Evolutionary conservation across 2,888 invertebrate species (phyloP).

Genomic region (Gryllus longicercus): DNA sequence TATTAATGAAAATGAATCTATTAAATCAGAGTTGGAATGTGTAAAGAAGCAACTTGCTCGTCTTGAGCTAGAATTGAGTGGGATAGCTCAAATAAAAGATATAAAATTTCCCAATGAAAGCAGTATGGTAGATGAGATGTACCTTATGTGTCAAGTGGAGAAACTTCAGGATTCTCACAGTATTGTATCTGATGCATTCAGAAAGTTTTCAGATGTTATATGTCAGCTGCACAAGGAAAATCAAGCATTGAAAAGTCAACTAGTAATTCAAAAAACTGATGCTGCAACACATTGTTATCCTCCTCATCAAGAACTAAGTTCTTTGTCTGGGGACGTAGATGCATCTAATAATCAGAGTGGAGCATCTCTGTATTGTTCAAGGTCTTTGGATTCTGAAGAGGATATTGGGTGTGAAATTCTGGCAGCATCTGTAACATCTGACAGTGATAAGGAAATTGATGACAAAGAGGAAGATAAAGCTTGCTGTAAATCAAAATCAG

Average conservation of each 20-base stretch:
- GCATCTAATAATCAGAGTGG: background rate
- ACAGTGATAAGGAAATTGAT: background rate
- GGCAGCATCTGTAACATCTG: background rate
- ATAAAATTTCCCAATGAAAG: background rate
- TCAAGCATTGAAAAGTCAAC: background rate
- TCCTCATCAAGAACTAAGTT: background rate
- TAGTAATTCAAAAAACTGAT: background rate
- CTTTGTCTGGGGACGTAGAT: background rate
- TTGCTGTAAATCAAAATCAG: background rate
- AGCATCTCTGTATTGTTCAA: background rate
- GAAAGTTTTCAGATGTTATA: background rate
- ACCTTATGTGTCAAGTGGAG: background rate
- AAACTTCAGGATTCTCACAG: background rate
- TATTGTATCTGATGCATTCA: constrained; percentile 17
- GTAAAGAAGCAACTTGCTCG: background rate
- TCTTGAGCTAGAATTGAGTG: background rate
- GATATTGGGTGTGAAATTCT: background rate
- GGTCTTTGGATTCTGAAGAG: background rate
- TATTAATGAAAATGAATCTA: constrained; percentile 17
- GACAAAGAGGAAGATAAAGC: background rate
- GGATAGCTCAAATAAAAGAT: background rate
- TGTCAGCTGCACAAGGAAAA: background rate
- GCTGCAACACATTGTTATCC: background rate
- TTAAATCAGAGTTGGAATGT: background rate
- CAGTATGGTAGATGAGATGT: background rate